A percentile compares a stretch with the other conserved stretches of the same genome.
phyloP scores from a whole-genome alignment of 2,888 invertebrate species.

The Mythimna ferrago region DNA sequence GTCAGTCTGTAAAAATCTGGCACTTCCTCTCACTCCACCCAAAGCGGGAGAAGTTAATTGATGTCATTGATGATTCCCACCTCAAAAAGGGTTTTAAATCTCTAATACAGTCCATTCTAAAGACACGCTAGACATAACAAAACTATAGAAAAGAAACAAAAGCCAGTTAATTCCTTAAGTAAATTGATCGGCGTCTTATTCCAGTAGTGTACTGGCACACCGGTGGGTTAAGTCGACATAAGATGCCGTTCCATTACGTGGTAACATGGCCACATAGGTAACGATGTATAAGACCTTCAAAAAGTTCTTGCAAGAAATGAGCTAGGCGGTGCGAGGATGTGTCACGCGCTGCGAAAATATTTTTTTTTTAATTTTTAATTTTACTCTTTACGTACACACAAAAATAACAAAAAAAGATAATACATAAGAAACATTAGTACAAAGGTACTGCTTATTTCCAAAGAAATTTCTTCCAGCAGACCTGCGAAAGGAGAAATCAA shows the following conservation, averaged over 20 bases:
- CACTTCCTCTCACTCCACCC: too few relatives aligned
- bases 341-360: neutral
- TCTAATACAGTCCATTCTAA: neutral
- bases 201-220: neutral
- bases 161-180: neutral
- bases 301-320: neutral
- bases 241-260: slow-evolving; percentile 19
- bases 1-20: too few relatives aligned
- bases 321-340: neutral
- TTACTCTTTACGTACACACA: too few relatives aligned
- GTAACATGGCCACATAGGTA: neutral
- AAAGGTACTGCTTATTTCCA: too few relatives aligned
- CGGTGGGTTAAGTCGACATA: neutral
- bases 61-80: too few relatives aligned
- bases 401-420: too few relatives aligned
- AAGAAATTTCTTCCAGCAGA: too few relatives aligned
- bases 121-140: slow-evolving; percentile 6
- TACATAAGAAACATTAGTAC: too few relatives aligned
- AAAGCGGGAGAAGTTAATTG: too few relatives aligned
- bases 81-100: neutral
- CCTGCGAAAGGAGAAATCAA: too few relatives aligned
- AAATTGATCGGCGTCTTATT: slow-evolving; percentile 10
- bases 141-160: slow-evolving; percentile 11
- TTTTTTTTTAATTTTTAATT: too few relatives aligned
- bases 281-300: neutral